Conservation (phyloP, 2,113 vertebrate genomes). For the Acrocephalus kingi region DNA sequence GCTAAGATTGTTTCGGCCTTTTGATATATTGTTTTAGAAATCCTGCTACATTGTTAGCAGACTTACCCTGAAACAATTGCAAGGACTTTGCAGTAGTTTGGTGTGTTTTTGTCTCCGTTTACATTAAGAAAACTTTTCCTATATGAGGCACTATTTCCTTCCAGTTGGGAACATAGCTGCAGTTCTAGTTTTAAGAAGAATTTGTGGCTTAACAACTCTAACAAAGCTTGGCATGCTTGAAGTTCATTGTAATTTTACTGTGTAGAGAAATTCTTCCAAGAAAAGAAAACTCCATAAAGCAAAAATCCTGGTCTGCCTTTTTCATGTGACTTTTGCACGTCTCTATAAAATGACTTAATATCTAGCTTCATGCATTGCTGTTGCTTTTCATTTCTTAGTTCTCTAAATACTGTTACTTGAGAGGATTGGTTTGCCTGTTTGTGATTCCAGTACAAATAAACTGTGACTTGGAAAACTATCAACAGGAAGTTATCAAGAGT, state of each 20-base stretch:
- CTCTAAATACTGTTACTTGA: slow-evolving; percentile 66
- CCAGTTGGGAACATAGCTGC: slow-evolving; percentile 57
- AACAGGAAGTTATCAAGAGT: slow-evolving; percentile 60
- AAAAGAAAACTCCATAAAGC: slow-evolving; percentile 55
- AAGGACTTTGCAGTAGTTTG: slow-evolving; percentile 60
- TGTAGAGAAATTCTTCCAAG: slow-evolving; percentile 69
- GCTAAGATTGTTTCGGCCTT: not conserved
- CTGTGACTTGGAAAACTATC: slow-evolving; percentile 62
- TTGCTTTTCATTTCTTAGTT: slow-evolving; percentile 67
- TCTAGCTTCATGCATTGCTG: slow-evolving; percentile 51
- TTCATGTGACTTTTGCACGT: slow-evolving; percentile 66
- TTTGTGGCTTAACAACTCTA: slow-evolving; percentile 70
- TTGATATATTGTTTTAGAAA: slow-evolving; percentile 11
- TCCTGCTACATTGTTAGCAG: slow-evolving; percentile 27
- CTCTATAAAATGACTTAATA: slow-evolving; percentile 68
- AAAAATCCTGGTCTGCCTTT: slow-evolving; percentile 54
- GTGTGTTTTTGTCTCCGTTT: not conserved
- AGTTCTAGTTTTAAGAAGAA: slow-evolving; percentile 70
- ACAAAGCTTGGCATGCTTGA: slow-evolving; percentile 68
- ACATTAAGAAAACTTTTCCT: slow-evolving; percentile 64
- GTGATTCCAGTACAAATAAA: slow-evolving; percentile 75
- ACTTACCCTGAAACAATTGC: slow-evolving; percentile 17
- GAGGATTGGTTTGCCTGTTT: slow-evolving; percentile 70
- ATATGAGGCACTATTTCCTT: slow-evolving; percentile 72
- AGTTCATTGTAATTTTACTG: slow-evolving; percentile 73